Base-by-base conservation (phyloP, 2,888 invertebrate genomes). In the Ethmia dodecea region DNA sequence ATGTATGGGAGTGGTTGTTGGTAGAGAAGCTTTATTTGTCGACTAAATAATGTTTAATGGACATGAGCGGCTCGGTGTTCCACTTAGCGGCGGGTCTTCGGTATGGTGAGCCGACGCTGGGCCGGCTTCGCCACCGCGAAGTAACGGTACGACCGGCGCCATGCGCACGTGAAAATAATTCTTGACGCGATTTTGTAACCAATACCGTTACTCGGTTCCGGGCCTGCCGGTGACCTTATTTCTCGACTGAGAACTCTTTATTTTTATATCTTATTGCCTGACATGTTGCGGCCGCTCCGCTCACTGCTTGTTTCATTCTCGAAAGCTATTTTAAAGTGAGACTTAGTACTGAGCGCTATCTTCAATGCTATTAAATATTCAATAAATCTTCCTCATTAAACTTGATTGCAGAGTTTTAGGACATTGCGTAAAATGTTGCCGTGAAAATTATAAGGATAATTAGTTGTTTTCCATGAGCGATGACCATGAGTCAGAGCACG, bases 141-240 rank as follows among this genome's bases (percentile, higher is more conserved):
- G 57, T 81, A 81, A 81, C 83, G 83, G 81, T 77, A 59, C 50
- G 60, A 43, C 49, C 48, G 51, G 49, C 13, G 33, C 28, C 62
- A 66, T 59, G 71, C 67, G 81, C 80, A 81, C 84, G 81, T 83
- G 83, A 83, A 83, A 73, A 83, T 84, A 83, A 83, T 84, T 83
- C 84, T 84, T 80, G 81, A 76, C 75, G 84, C 74, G 77, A 81
- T 84, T 84, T 86, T 81, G 84, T 83, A 84, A 84, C 72, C 62
- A 70, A 78, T 63, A 80, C 86, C 81, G 86, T 76, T 84, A 81
- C 62, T 71, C 70, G 69, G 81, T 84, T 84, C 83, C 83, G 84
- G 84, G 76, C 80, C 59, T 69, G 75, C 60, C 67, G 71, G 68
- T 73, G 81, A 79, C 86, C 84, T 79, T 84, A 84, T 83, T 84